These are phyloP conservation scores for Triplophysa bombifrons DNA, from an alignment of 2,797 vertebrate species.

Conservation along the genomic window DNA sequence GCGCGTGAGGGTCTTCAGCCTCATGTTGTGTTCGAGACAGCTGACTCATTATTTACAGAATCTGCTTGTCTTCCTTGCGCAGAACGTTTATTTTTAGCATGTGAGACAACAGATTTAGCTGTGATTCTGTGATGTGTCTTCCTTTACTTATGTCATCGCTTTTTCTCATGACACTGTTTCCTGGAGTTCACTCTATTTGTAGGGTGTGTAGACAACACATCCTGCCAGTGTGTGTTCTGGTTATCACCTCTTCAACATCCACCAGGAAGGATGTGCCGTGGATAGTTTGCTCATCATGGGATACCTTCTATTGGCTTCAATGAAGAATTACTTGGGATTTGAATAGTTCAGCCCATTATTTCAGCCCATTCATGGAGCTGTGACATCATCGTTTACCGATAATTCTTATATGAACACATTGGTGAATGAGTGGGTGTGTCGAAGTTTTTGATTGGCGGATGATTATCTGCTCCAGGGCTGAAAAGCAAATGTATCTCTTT, in stretches of 20 bases:
- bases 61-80: slow-evolving; percentile 57
- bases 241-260: slow-evolving; percentile 44
- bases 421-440: neutral
- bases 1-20: neutral
- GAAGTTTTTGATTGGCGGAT: neutral
- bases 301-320: neutral
- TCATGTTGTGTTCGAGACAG: neutral
- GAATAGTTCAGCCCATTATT: neutral
- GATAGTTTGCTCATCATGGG: slow-evolving; percentile 38
- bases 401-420: neutral
- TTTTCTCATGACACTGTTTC: slow-evolving; percentile 57
- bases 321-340: neutral
- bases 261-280: slow-evolving; percentile 55
- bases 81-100: slow-evolving; percentile 36
- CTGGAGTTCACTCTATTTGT: slow-evolving; percentile 52
- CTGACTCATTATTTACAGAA: slow-evolving; percentile 45
- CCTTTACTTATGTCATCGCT: slow-evolving; percentile 54
- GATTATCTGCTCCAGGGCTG: neutral
- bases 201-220: slow-evolving; percentile 54
- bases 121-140: slow-evolving; percentile 39
- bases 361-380: neutral
- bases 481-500: neutral
- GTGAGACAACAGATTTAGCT: slow-evolving; percentile 32
- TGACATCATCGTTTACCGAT: neutral
- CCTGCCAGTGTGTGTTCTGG: slow-evolving; percentile 48